Base-by-base conservation (phyloP, 1,140 invertebrate genomes). In the Anoplolepis gracilipes region DNA sequence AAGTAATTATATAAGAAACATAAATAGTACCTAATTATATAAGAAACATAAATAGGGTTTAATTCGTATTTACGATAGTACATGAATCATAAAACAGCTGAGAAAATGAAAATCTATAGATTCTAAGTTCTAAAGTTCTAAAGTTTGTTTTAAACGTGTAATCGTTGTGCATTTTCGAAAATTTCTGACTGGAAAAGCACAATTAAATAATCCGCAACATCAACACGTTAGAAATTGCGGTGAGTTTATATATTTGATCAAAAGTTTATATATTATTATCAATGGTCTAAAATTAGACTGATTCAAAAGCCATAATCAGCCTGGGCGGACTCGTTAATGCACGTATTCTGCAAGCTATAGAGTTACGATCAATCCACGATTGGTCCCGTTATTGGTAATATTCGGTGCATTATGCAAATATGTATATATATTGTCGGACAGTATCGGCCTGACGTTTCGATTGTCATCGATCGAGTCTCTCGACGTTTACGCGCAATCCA, bases 371-470 rank as follows among this genome's bases (percentile, higher is more conserved):
- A 53, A 30, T 84, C 42, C 42, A 46, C 72, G 57, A 84, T 84
- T 77, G 57, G 57, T 84, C 72, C 59, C 69, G 81, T 77, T 77
- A 84, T 77, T 77, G 81, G 72, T 77, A 77, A 77, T 84, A 65
- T 77, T 77, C 59, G 72, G 57, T 53, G 42, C 72, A 84, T 84
- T 84, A 84, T 84, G 81, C 72, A 84, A 84, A 84, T 84, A 84
- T 76, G 59, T 84, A 77, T 84, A 77, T 84, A 77, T 77, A 84
- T 84, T 64, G 61, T 39, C 30, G 81, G 30, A 25, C 7, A 22
- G 36, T 72, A 39, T 53, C 65, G 19, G 49, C 36, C 30, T 72
- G 65, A 25, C 22, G 53, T 79, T 59, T 25, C 82, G 61, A 79
- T 64, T 82, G 69, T 53, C 78, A 82, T 73, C 70, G 78, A 59